A percentile compares a stretch with the other conserved stretches of the same genome.
These are phyloP conservation scores for Cotesia glomerata DNA, from an alignment of 1,140 invertebrate species.

Conservation along the genomic window DNA sequence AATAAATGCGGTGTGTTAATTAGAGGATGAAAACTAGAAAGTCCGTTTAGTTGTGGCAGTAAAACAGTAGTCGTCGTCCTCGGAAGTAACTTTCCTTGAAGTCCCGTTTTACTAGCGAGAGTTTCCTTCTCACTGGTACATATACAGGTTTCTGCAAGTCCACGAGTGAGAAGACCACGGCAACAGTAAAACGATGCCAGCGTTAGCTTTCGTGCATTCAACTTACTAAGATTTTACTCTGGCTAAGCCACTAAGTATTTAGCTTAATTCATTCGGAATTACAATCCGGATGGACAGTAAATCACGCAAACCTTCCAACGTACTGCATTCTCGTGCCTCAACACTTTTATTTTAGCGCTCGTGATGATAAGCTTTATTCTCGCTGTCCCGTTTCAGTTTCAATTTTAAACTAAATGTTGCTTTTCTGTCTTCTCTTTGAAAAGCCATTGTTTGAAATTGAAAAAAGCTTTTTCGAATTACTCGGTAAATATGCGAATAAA, in stretches of 20 bases:
- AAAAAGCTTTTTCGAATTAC: no score
- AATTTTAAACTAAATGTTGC: no score
- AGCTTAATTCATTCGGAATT: constrained; percentile 32
- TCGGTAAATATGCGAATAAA: no score
- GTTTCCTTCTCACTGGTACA: constrained; percentile 1
- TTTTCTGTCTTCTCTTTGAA: no score
- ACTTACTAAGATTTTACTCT: constrained; percentile 25
- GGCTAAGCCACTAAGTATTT: constrained; percentile 30
- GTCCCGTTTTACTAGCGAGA: constrained; percentile 18
- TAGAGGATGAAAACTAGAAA: constrained; percentile 33
- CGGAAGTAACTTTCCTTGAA: constrained; percentile 21
- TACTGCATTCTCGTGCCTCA: not conserved
- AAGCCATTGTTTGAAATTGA: no score
- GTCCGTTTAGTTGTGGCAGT: constrained; percentile 11
- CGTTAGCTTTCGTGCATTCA: not conserved
- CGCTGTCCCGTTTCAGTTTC: no score
- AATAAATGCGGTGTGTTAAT: constrained; percentile 37
- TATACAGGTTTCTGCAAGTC: constrained; percentile 11
- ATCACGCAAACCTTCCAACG: constrained; percentile 16
- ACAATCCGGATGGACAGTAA: constrained; percentile 27
- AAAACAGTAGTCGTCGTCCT: constrained; percentile 17
- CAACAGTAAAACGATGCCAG: not conserved
- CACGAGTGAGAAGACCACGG: not conserved
- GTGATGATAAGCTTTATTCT: no score
- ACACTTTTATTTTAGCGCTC: not conserved